Conservation (phyloP, 2,113 vertebrate genomes). For the Bostrychus sinensis region DNA sequence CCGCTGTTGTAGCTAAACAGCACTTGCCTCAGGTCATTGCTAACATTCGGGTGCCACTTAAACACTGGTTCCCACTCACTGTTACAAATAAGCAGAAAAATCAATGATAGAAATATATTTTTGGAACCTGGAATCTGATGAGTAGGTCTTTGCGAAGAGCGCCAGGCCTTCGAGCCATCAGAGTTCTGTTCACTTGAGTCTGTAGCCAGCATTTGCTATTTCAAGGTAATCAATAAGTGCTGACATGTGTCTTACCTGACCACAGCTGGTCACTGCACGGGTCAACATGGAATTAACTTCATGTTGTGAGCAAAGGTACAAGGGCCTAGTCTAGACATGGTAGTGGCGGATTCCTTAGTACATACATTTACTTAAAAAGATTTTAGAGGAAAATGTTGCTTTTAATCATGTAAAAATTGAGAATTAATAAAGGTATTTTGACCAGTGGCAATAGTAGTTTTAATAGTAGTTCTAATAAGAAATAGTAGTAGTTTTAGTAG, state of each 20-base stretch:
- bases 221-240: background rate
- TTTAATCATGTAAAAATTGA: too few species aligned
- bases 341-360: too few species aligned
- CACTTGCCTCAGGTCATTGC: background rate
- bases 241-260: background rate
- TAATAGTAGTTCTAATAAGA: too few species aligned
- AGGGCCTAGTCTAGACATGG: background rate
- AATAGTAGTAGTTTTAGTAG: too few species aligned
- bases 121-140: constrained; percentile 3
- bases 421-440: too few species aligned
- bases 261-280: background rate
- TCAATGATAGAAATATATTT: background rate
- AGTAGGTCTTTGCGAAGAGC: background rate
- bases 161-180: background rate
- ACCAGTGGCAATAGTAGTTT: too few species aligned
- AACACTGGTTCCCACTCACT: background rate
- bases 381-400: too few species aligned
- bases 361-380: too few species aligned
- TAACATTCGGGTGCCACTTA: background rate
- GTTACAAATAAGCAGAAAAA: background rate
- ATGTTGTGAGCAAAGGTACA: background rate
- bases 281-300: background rate
- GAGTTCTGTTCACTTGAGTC: background rate
- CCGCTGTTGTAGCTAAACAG: background rate
- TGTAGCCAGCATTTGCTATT: background rate